Evolutionary conservation across 2,888 invertebrate genomes (phyloP).

Genomic region (Tricholauxania praeusta): DNA sequence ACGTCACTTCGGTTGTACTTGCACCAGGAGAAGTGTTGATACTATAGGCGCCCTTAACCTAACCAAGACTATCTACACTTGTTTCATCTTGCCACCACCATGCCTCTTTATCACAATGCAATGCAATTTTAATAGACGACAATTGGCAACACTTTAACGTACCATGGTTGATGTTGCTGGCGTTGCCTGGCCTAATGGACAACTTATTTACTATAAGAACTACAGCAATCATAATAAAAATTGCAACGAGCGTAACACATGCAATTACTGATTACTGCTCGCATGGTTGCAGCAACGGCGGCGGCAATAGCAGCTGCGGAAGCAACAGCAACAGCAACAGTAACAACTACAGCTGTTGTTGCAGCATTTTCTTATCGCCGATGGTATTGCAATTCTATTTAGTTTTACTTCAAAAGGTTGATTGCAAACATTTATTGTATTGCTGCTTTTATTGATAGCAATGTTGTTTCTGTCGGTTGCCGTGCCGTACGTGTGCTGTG

Average conservation of each 20-base stretch:
- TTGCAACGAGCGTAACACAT: constrained; percentile 11
- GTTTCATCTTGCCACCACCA: too few species aligned
- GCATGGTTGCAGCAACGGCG: constrained; percentile 43
- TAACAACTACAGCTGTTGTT: constrained; percentile 31
- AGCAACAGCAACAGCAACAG: constrained; percentile 6
- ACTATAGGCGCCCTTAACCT: too few species aligned
- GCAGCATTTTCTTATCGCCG: constrained; percentile 12
- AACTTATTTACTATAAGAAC: background rate
- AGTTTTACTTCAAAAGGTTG: constrained; percentile 40
- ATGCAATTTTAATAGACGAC: constrained; percentile 63
- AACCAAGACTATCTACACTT: too few species aligned
- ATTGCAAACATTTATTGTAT: constrained; percentile 42
- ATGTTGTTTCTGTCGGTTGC: background rate
- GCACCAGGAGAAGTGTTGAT: too few species aligned
- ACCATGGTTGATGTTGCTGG: constrained; percentile 39
- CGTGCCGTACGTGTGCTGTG: too few species aligned
- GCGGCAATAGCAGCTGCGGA: constrained; percentile 10
- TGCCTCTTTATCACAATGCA: too few species aligned
- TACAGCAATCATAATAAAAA: background rate
- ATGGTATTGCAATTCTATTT: constrained; percentile 21
- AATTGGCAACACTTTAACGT: constrained; percentile 61
- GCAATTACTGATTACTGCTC: constrained; percentile 43
- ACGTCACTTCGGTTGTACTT: too few species aligned
- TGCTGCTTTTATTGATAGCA: constrained; percentile 38
- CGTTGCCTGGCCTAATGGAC: background rate